phyloP scores from a whole-genome alignment of 30 jellyfish, hydroid and myxozoan genomes.

The Pelagia noctiluca region DNA sequence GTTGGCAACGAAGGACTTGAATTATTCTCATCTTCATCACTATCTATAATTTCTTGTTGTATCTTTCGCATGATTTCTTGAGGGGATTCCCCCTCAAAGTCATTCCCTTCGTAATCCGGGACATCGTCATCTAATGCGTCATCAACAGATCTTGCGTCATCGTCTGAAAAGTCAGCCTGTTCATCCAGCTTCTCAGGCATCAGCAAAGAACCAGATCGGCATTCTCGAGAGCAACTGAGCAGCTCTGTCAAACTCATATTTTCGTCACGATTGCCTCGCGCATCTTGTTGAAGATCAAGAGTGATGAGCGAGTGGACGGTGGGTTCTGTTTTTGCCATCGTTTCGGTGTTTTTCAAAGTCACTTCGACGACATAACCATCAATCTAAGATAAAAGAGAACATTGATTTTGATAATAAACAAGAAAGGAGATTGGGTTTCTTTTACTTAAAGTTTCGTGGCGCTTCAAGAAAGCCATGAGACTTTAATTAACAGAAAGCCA shows the following conservation, averaged over 20 bases:
- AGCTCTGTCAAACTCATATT: conserved; percentile 74
- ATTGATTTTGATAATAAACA: not conserved
- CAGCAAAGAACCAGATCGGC: conserved; percentile 72
- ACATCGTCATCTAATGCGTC: conserved; percentile 72
- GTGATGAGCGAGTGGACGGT: conserved; percentile 65
- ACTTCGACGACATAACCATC: conserved; percentile 71
- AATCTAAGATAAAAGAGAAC: conserved; percentile 23
- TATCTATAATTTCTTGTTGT: conserved; percentile 71
- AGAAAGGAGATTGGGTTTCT: too few relatives aligned
- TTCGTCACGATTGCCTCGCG: conserved; percentile 50
- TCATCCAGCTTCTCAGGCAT: conserved; percentile 91
- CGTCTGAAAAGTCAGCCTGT: conserved; percentile 88
- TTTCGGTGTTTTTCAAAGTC: conserved; percentile 64
- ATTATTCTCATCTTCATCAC: conserved; percentile 74
- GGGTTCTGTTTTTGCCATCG: conserved; percentile 64
- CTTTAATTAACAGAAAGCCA: too few relatives aligned
- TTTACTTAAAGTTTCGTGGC: too few relatives aligned
- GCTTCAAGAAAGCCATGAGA: too few relatives aligned
- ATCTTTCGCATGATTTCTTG: conserved; percentile 64
- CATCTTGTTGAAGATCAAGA: conserved; percentile 21
- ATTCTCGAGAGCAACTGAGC: conserved; percentile 56
- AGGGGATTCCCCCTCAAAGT: conserved; percentile 42
- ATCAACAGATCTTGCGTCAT: conserved; percentile 73
- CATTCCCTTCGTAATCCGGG: conserved; percentile 68
- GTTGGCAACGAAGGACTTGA: not conserved